phyloP scores from a whole-genome alignment of 2,113 vertebrate genomes.

The Piprites chloris region DNA sequence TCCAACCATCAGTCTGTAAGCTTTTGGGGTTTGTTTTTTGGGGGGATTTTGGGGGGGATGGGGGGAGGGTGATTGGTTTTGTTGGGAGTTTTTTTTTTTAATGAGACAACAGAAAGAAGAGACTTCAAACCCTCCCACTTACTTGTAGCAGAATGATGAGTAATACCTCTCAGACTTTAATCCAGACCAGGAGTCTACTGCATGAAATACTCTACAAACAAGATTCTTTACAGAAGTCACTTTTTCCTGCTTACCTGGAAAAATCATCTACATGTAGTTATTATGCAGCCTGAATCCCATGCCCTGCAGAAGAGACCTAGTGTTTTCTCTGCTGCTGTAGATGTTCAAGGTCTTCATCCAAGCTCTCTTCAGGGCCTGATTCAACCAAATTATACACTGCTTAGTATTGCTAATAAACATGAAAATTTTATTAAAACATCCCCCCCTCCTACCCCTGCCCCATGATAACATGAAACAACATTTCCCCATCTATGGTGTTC shows the following conservation, averaged over 20 bases:
- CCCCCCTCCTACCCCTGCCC: neutral
- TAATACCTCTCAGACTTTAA: neutral
- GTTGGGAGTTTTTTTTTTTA: too few relatives aligned
- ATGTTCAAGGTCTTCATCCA: neutral
- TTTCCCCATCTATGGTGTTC: neutral
- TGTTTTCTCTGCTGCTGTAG: neutral
- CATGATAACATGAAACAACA: neutral
- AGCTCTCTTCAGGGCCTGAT: constrained; percentile 2
- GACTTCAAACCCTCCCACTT: neutral
- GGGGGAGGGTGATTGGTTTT: neutral
- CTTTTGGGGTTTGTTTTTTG: neutral
- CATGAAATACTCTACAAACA: neutral
- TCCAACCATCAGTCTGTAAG: neutral
- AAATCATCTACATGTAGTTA: neutral
- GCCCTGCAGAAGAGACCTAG: neutral
- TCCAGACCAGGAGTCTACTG: neutral
- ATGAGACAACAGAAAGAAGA: neutral
- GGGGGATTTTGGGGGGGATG: neutral
- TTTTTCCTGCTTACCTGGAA: neutral
- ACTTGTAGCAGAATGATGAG: neutral
- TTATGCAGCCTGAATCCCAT: neutral
- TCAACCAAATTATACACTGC: neutral
- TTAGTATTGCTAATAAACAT: constrained; percentile 14
- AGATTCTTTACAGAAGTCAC: neutral
- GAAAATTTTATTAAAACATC: constrained; percentile 8